These are phyloP conservation scores for Bubo blakistoni DNA, from an alignment of 2,113 vertebrate genomes.

Conservation along the genomic window DNA sequence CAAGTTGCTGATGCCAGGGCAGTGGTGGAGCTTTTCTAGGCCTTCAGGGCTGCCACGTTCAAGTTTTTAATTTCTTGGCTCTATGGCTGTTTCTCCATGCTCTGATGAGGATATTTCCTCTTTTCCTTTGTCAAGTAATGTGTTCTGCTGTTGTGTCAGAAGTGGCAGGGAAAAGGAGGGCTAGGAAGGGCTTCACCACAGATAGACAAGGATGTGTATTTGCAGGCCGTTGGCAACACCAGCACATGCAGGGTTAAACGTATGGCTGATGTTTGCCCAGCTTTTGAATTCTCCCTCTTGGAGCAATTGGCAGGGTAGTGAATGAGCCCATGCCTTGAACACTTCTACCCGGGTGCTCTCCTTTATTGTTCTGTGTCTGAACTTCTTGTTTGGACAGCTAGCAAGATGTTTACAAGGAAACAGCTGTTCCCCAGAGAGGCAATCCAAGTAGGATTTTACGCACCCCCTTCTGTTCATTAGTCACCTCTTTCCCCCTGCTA, in stretches of 20 bases:
- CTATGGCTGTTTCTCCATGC: background rate
- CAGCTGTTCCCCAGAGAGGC: conserved; percentile 65
- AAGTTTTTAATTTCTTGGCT: background rate
- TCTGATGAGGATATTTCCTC: background rate
- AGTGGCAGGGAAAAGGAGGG: background rate
- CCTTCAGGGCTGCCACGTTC: background rate
- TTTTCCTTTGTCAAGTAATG: background rate
- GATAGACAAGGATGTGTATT: background rate
- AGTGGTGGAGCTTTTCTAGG: background rate
- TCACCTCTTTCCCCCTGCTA: conserved; percentile 36
- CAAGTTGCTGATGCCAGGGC: background rate
- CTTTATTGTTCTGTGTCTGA: conserved; percentile 48
- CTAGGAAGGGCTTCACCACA: background rate
- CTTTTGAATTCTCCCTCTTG: conserved; percentile 34
- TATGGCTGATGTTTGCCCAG: background rate
- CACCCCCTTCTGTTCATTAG: conserved; percentile 62
- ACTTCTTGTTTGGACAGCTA: conserved; percentile 66
- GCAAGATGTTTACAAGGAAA: conserved; percentile 68
- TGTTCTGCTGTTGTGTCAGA: background rate
- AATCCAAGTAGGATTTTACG: conserved; percentile 61
- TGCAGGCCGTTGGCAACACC: background rate
- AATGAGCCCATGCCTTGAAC: background rate
- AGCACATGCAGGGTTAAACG: background rate
- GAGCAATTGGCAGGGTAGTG: conserved; percentile 17
- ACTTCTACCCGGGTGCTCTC: conserved; percentile 7